These are phyloP conservation scores for Erpetoichthys calabaricus DNA, from an alignment of 2,797 vertebrate genomes.

Conservation along the genomic window DNA sequence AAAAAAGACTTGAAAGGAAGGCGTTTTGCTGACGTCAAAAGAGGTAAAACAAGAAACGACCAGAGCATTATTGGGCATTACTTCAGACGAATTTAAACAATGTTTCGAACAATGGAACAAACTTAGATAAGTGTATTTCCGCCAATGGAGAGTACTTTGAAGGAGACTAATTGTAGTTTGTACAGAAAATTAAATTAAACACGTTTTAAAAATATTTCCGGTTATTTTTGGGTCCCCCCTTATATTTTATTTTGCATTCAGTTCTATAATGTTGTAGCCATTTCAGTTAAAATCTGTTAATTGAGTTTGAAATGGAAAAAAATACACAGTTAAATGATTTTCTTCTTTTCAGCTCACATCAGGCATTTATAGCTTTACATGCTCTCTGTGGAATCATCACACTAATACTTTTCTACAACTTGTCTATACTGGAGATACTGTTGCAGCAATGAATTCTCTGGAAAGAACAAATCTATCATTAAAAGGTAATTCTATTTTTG, in stretches of 20 bases:
- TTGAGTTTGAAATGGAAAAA: background rate
- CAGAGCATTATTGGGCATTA: too few relatives aligned
- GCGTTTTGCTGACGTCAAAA: too few relatives aligned
- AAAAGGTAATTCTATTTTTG: slow-evolving; percentile 61
- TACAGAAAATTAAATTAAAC: too few relatives aligned
- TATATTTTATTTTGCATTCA: background rate
- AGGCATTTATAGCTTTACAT: slow-evolving; percentile 85
- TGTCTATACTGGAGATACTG: slow-evolving; percentile 58
- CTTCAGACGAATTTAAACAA: too few relatives aligned
- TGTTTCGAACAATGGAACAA: too few relatives aligned
- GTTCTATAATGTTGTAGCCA: background rate
- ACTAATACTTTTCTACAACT: slow-evolving; percentile 86
- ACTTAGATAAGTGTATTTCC: too few relatives aligned
- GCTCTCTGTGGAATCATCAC: slow-evolving; percentile 93
- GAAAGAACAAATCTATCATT: slow-evolving; percentile 83
- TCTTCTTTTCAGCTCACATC: slow-evolving; percentile 69
- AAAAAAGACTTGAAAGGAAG: too few relatives aligned
- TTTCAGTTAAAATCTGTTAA: background rate
- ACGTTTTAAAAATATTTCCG: too few relatives aligned
- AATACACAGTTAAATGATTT: slow-evolving; percentile 7
- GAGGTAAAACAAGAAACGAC: too few relatives aligned
- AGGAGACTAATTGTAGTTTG: too few relatives aligned
- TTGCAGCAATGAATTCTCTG: slow-evolving; percentile 64
- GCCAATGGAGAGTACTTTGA: too few relatives aligned
- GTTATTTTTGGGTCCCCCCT: too few relatives aligned